Percentiles rank a stretch among this genome's conserved stretches.
phyloP scores from a whole-genome alignment of 2,888 invertebrate genomes.

The Eulithis testata region DNA sequence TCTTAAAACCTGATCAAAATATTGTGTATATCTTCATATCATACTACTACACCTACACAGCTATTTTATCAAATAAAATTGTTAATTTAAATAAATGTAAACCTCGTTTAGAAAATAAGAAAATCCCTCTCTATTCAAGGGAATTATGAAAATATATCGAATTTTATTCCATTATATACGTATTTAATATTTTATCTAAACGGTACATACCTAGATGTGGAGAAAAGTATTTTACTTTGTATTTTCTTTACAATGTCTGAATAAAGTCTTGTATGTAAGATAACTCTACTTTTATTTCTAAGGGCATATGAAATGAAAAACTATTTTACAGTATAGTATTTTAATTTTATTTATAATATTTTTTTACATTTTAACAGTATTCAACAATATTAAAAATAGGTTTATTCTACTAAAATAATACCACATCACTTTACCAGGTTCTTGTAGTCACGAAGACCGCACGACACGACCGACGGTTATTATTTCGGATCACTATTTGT shows the following conservation, averaged over 20 bases:
- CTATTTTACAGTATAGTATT: slow-evolving; percentile 39
- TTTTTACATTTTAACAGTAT: slow-evolving; percentile 58
- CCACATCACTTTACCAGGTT: slow-evolving; percentile 54
- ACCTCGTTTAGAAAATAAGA: slow-evolving; percentile 52
- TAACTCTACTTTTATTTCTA: slow-evolving; percentile 54
- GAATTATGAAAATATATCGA: slow-evolving; percentile 70
- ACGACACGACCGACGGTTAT: slow-evolving; percentile 11
- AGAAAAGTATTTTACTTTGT: slow-evolving; percentile 72
- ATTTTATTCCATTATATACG: slow-evolving; percentile 76
- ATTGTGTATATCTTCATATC: too few species aligned
- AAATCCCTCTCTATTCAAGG: slow-evolving; percentile 56
- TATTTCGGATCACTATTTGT: slow-evolving; percentile 50
- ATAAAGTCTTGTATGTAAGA: slow-evolving; percentile 79
- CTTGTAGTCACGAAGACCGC: slow-evolving; percentile 21
- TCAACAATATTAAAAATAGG: slow-evolving; percentile 31
- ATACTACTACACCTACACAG: slow-evolving; percentile 35
- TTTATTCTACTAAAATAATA: slow-evolving; percentile 39
- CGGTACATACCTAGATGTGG: slow-evolving; percentile 62
- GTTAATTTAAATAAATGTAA: slow-evolving; percentile 38
- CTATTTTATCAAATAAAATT: slow-evolving; percentile 37
- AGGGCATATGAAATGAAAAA: slow-evolving; percentile 56
- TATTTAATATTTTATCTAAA: slow-evolving; percentile 73
- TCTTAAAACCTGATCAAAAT: too few species aligned
- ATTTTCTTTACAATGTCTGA: slow-evolving; percentile 81
- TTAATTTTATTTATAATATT: slow-evolving; percentile 44